Conservation (phyloP, 2,888 invertebrate genomes). For the Tubiluchus corallicola region DNA sequence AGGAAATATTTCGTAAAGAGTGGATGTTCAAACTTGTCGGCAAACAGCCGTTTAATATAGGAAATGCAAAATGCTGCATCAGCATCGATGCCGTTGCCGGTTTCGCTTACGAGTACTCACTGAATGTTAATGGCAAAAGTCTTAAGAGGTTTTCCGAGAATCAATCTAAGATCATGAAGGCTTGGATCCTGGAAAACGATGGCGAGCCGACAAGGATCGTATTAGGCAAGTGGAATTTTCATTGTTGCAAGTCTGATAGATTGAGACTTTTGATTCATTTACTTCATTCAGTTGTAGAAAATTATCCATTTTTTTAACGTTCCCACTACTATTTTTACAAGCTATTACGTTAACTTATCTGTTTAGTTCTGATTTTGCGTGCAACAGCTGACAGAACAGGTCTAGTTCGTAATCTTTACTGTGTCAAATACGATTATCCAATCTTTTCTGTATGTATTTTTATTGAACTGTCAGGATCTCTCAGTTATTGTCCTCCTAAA, state of each 20-base stretch:
- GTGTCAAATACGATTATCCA: no score
- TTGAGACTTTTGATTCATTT: background rate
- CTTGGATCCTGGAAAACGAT: conserved; percentile 43
- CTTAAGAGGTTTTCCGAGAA: conserved; percentile 59
- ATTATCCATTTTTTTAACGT: no score
- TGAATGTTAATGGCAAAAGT: conserved; percentile 62
- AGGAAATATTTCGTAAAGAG: conserved; percentile 54
- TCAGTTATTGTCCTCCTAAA: no score
- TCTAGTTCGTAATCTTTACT: no score
- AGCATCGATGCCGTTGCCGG: conserved; percentile 38
- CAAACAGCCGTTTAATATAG: conserved; percentile 53
- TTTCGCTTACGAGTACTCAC: conserved; percentile 59
- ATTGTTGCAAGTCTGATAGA: background rate
- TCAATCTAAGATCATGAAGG: conserved; percentile 50
- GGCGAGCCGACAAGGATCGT: conserved; percentile 39
- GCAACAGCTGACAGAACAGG: no score
- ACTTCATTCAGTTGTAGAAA: no score
- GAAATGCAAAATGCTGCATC: conserved; percentile 35
- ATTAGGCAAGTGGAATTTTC: conserved; percentile 38
- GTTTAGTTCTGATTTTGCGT: no score
- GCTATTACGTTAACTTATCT: no score
- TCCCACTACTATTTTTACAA: no score
- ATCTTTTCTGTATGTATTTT: no score
- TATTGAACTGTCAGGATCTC: no score
- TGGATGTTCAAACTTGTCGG: conserved; percentile 89